Percentiles rank a stretch among this genome's conserved stretches.
phyloP scores from a whole-genome alignment of 2,888 invertebrate species.

The Folsomia manolachei region DNA sequence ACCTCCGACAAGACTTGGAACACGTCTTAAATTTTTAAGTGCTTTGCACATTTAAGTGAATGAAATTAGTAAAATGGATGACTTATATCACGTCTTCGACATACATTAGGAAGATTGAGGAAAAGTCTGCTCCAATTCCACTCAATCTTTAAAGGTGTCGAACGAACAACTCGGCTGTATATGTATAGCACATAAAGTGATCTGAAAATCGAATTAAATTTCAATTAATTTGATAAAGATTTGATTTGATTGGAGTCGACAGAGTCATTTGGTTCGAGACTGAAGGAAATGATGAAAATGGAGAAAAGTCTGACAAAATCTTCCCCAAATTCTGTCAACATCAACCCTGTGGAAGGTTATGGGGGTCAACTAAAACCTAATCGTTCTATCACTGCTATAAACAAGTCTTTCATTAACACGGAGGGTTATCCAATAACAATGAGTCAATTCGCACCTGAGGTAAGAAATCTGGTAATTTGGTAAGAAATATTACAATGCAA shows the following conservation, averaged over 20 bases:
- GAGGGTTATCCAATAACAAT: background rate
- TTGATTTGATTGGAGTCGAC: constrained; percentile 28
- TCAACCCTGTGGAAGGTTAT: background rate
- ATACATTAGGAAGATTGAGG: too few species aligned
- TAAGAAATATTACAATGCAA: too few species aligned
- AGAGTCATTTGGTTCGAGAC: constrained; percentile 27
- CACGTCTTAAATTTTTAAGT: too few species aligned
- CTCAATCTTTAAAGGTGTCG: too few species aligned
- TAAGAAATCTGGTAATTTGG: too few species aligned
- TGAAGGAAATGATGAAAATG: constrained; percentile 18
- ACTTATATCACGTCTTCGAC: too few species aligned
- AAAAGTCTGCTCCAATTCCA: too few species aligned
- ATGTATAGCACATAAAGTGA: background rate
- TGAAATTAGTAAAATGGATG: background rate
- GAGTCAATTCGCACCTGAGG: constrained; percentile 18
- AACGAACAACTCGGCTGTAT: background rate
- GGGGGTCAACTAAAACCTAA: too few species aligned
- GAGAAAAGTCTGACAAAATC: background rate
- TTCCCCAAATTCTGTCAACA: background rate
- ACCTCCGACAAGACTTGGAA: too few species aligned
- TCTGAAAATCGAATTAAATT: background rate
- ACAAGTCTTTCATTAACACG: background rate
- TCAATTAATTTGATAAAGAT: constrained; percentile 15
- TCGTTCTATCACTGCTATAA: too few species aligned
- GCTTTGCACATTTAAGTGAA: too few species aligned